Percentiles rank a stretch among this genome's conserved stretches.
These are phyloP conservation scores for Pseudochromis fuscus DNA, from an alignment of 2,797 vertebrate species.

Conservation along the genomic window DNA sequence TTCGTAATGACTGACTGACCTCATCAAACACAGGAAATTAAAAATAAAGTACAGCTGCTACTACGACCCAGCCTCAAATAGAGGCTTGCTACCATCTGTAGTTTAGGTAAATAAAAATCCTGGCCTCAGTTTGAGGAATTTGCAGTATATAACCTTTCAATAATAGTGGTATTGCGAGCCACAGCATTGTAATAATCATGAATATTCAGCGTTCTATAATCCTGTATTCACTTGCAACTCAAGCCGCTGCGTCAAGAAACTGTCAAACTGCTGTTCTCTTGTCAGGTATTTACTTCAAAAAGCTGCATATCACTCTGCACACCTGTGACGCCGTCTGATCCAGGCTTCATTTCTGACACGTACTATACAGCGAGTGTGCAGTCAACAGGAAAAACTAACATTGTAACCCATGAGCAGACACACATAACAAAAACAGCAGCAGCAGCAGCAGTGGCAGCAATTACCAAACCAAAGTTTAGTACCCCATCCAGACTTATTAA, in stretches of 20 bases:
- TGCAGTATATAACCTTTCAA: constrained; percentile 26
- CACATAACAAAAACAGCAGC: constrained; percentile 31
- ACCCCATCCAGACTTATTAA: constrained; percentile 62
- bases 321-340: constrained; percentile 32
- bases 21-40: too few species aligned
- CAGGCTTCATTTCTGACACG: neutral
- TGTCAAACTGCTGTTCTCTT: constrained; percentile 9
- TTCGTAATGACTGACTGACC: too few species aligned
- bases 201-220: constrained; percentile 36
- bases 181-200: constrained; percentile 28
- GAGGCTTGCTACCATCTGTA: too few species aligned
- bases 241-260: constrained; percentile 10
- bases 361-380: neutral
- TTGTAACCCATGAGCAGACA: constrained; percentile 25
- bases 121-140: too few species aligned
- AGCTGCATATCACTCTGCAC: constrained; percentile 23
- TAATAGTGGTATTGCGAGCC: constrained; percentile 15
- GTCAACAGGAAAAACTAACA: neutral
- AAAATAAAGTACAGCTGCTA: too few species aligned
- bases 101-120: too few species aligned
- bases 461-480: constrained; percentile 53
- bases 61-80: too few species aligned
- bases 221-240: neutral
- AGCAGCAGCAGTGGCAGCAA: constrained; percentile 38
- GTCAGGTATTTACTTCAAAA: constrained; percentile 8